These are phyloP conservation scores for Bufo bufo DNA, from an alignment of 2,113 vertebrate species.

Conservation along the genomic window DNA sequence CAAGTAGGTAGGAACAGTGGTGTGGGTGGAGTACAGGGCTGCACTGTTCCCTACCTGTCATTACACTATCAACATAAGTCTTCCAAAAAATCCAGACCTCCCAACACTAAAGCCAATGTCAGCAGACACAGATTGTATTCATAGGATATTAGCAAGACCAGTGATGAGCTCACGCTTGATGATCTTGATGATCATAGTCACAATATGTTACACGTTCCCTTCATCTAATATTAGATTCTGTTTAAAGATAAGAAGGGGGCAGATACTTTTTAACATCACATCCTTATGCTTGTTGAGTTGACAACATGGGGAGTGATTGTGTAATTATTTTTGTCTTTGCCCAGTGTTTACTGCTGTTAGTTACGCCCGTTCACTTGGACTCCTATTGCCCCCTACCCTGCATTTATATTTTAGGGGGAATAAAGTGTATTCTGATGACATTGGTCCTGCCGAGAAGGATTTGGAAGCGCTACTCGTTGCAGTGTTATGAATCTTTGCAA, in stretches of 20 bases:
- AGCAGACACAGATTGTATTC: background rate
- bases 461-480: constrained; percentile 67
- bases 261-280: background rate
- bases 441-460: constrained; percentile 63
- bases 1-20: no score
- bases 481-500: constrained; percentile 67
- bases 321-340: constrained; percentile 19
- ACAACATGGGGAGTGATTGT: no score
- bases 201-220: background rate
- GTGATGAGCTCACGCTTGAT: background rate
- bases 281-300: background rate
- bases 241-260: background rate
- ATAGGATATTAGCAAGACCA: background rate
- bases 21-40: no score
- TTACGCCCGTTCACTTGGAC: constrained; percentile 61
- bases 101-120: no score
- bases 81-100: no score
- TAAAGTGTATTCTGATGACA: constrained; percentile 67
- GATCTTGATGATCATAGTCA: background rate
- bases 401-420: constrained; percentile 62
- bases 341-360: background rate
- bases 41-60: no score
- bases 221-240: background rate
- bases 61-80: no score
- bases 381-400: constrained; percentile 62